Conservation (phyloP, 1,140 invertebrate species). For the Frieseomelitta varia region DNA sequence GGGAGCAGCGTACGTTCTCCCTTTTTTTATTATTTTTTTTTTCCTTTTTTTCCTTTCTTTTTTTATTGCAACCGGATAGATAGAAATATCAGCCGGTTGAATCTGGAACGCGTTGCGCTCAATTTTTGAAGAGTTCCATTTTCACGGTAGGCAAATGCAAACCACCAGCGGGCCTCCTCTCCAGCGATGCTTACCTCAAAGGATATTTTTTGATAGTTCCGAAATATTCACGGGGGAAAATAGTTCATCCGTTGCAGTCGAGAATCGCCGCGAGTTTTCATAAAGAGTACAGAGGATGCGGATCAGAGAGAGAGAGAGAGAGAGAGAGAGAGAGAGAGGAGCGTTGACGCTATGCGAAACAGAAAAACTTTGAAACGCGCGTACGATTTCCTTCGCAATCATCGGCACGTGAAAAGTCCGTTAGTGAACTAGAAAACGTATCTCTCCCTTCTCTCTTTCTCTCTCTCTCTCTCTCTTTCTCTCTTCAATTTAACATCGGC, state of each 20-base stretch:
- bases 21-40: background rate
- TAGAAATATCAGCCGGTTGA: conserved; percentile 17
- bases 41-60: background rate
- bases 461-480: background rate
- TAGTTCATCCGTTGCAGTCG: conserved; percentile 22
- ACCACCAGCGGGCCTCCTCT: conserved; percentile 15
- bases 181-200: conserved; percentile 34
- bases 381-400: conserved; percentile 1
- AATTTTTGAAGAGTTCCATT: conserved; percentile 41
- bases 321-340: background rate
- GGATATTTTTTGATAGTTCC: conserved; percentile 29
- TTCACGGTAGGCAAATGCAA: conserved; percentile 10
- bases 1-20: background rate
- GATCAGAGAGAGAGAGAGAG: background rate
- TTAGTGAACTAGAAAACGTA: background rate
- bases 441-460: background rate
- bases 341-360: background rate
- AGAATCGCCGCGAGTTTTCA: conserved; percentile 11
- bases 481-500: too few species aligned
- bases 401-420: background rate
- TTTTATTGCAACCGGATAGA: background rate
- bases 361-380: conserved; percentile 20
- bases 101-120: conserved; percentile 21
- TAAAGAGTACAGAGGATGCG: conserved; percentile 1
- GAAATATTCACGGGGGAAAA: conserved; percentile 25